These are phyloP conservation scores for Empidonax traillii DNA, from an alignment of 2,113 vertebrate genomes.

Conservation along the genomic window DNA sequence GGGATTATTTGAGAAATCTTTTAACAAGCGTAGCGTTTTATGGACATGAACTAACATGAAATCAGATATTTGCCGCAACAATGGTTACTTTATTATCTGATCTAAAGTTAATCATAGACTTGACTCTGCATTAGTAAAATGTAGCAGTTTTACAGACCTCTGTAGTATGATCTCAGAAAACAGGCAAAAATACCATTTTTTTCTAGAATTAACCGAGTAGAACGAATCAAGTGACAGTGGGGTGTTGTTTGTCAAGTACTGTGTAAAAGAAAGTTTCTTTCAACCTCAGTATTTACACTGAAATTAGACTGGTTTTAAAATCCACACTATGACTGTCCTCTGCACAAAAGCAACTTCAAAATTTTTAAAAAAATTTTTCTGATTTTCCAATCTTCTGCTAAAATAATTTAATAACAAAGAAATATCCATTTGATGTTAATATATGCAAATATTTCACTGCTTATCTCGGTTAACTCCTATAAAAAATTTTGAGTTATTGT, in stretches of 20 bases:
- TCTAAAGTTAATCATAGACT: neutral
- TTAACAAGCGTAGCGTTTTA: neutral
- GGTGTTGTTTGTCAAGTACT: neutral
- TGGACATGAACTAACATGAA: neutral
- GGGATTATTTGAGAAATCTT: neutral
- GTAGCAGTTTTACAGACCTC: neutral
- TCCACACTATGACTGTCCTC: rapidly evolving
- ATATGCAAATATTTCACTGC: neutral
- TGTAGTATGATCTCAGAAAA: neutral
- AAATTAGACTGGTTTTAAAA: neutral
- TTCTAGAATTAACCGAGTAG: neutral
- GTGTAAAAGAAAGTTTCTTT: neutral
- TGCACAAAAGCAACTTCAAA: neutral
- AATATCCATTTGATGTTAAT: neutral
- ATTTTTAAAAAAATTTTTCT: neutral
- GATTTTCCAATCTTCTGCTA: neutral
- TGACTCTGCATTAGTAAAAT: neutral
- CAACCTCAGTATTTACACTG: neutral
- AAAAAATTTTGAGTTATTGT: neutral
- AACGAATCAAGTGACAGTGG: neutral
- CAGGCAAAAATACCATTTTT: neutral
- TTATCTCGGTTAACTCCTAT: neutral
- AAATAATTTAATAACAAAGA: neutral
- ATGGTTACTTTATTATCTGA: neutral
- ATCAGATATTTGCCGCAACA: neutral